Conservation (phyloP, 2,888 invertebrate genomes). For the Phrixothrix hirtus region DNA sequence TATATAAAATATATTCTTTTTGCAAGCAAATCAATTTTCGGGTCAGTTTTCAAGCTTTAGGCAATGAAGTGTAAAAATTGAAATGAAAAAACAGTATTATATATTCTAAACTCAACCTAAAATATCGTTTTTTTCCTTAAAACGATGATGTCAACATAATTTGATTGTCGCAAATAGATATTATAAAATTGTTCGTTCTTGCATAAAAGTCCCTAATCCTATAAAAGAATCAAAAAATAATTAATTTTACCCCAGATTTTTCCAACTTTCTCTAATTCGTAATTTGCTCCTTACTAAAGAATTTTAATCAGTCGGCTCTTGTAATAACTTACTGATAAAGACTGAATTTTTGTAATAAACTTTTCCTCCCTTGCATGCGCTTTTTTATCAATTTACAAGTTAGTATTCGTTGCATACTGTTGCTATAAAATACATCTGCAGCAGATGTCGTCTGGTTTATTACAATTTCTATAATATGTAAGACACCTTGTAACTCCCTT, state of each 20-base stretch:
- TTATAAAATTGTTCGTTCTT: slow-evolving; percentile 15
- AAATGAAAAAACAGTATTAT: too few relatives aligned
- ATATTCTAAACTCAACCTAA: too few relatives aligned
- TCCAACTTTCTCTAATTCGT: slow-evolving; percentile 19
- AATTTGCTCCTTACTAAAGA: slow-evolving; percentile 16
- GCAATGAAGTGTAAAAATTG: too few relatives aligned
- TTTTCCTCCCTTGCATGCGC: slow-evolving; percentile 12
- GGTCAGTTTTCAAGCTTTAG: too few relatives aligned
- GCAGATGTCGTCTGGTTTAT: slow-evolving; percentile 37
- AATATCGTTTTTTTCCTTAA: background rate
- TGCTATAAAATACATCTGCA: slow-evolving; percentile 40
- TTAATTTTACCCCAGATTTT: slow-evolving; percentile 22
- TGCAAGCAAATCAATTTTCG: too few relatives aligned
- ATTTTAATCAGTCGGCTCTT: slow-evolving; percentile 24
- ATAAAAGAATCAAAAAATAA: slow-evolving; percentile 18
- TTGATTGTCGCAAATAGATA: too few relatives aligned
- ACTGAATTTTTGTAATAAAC: slow-evolving; percentile 17
- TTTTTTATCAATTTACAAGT: slow-evolving; percentile 30
- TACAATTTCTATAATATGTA: slow-evolving; percentile 40
- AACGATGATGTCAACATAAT: too few relatives aligned
- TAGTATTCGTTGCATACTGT: slow-evolving; percentile 22
- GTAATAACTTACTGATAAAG: slow-evolving; percentile 17
- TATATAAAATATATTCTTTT: too few relatives aligned
- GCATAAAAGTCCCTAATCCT: slow-evolving; percentile 15
- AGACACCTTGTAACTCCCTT: slow-evolving; percentile 38